Conservation (phyloP, 1,140 invertebrate genomes). For the Drosophila fuyamai region DNA sequence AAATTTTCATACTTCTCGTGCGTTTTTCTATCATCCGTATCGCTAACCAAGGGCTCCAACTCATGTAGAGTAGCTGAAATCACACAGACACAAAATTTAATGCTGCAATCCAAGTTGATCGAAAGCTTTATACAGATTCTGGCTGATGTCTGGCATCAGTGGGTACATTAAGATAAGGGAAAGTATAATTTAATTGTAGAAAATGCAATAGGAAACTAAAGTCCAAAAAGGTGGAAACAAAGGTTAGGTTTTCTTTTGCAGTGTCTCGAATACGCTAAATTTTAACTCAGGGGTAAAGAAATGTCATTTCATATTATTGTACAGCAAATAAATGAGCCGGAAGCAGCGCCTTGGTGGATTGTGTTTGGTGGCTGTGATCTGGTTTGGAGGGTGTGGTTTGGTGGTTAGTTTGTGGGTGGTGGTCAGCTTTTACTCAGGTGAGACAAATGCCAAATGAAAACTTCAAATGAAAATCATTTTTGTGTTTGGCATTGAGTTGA, state of each 20-base stretch:
- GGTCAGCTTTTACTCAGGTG: slow-evolving; percentile 35
- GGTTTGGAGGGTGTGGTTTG: slow-evolving; percentile 29
- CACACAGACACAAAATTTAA: slow-evolving; percentile 78
- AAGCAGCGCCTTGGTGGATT: slow-evolving; percentile 52
- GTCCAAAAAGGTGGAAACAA: slow-evolving; percentile 48
- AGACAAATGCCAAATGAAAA: slow-evolving; percentile 29
- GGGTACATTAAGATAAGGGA: slow-evolving; percentile 59
- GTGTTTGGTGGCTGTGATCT: slow-evolving; percentile 10
- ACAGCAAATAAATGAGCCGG: slow-evolving; percentile 78
- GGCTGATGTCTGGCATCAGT: slow-evolving; percentile 43
- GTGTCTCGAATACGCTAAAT: slow-evolving; percentile 67
- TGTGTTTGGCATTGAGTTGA: slow-evolving; percentile 61
- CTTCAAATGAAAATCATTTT: slow-evolving; percentile 34
- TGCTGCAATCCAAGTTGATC: slow-evolving; percentile 40
- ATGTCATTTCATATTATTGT: slow-evolving; percentile 52
- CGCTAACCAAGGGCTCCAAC: slow-evolving; percentile 91
- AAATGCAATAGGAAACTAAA: slow-evolving; percentile 66
- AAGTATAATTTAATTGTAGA: slow-evolving; percentile 37
- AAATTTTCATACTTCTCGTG: slow-evolving; percentile 81
- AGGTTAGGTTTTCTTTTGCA: slow-evolving; percentile 53
- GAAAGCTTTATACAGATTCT: slow-evolving; percentile 34
- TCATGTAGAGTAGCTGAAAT: slow-evolving; percentile 86
- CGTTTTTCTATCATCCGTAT: slow-evolving; percentile 86
- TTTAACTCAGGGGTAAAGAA: slow-evolving; percentile 39
- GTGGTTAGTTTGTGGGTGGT: slow-evolving; percentile 42